Base-by-base conservation (phyloP, 2,797 vertebrate species). In the Hypotaenidia okinawae region DNA sequence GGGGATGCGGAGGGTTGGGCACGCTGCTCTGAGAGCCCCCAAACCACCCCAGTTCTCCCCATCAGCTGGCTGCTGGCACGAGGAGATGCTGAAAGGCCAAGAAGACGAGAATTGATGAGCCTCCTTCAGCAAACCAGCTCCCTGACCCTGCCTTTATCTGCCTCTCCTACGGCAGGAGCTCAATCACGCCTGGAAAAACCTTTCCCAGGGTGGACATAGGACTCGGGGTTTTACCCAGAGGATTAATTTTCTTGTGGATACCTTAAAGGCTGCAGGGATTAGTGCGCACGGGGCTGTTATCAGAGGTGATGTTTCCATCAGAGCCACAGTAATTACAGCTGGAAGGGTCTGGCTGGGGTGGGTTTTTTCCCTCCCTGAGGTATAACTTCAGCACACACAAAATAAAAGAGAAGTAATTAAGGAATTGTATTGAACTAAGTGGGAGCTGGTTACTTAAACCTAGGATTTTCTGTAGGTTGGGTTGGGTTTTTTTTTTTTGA, bases 281-380 rank as follows among this genome's bases (percentile, higher is more conserved):
- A 93, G 77, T 24, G 58, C 22, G 54, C 18, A 28, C 25, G 75
- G 80, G 66, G 58, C 83, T 64, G 43, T 84, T 94, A 90, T 89
- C 77, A 59, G 74, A 89, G 96, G 84, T 70, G 30, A 84, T 73
- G 89, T 76, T 86, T 86, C 97, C 96, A 92, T 97, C 94, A 76
- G 94, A 97, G 92, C 84, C 18, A 0, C 88, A 74, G 47, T 96
- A 95, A 97, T 98, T 97, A 97, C 95, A 95, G 90, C 87, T 91
- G 78, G 89, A 85, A 95, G 79, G 86, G 90, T 78, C 95, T 82
- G 79, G 23, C 19, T 90, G 58, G 47, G 22, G 18, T 45, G 19
- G 22, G 49, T 37, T 32, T 45, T 49, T 57, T 19, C 9, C 52
- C 7, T 74, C 80, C 49, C 63, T 0, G 13, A 94, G 91, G 87